A percentile compares a stretch with the other conserved stretches of the same genome.
Conservation (phyloP, 2,888 invertebrate genomes). For the Paralinhomoeus sp. region DNA sequence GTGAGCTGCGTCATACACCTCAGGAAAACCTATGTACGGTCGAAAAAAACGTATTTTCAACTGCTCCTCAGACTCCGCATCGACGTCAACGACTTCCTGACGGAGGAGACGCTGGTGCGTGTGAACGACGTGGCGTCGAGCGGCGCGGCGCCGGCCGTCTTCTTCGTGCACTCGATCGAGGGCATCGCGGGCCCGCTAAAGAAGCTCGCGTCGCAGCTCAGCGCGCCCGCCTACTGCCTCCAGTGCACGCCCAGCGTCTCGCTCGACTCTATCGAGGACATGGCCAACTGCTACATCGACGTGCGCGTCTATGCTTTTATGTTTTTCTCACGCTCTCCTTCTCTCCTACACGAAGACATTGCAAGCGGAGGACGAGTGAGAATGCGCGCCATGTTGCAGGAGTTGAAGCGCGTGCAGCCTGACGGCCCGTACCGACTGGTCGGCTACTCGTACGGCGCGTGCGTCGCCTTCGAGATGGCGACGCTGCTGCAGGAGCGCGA, state of each 20-base stretch:
- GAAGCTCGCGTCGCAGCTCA: conserved; percentile 46
- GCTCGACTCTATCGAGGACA: conserved; percentile 42
- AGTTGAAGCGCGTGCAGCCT: conserved; percentile 51
- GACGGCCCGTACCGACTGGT: conserved; percentile 62
- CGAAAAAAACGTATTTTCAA: too few species aligned
- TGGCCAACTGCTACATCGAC: conserved; percentile 37
- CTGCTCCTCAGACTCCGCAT: conserved; percentile 6
- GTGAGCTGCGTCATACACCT: conserved; percentile 1
- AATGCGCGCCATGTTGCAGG: conserved; percentile 22
- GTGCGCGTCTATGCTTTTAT: conserved; percentile 16
- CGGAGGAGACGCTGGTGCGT: conserved; percentile 43
- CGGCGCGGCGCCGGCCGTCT: conserved; percentile 15
- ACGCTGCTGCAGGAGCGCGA: conserved; percentile 44
- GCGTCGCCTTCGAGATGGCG: conserved; percentile 83
- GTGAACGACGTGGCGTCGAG: conserved; percentile 27
- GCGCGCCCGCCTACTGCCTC: conserved; percentile 58
- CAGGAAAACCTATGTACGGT: too few species aligned
- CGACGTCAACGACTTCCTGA: conserved; percentile 42
- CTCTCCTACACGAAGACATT: background rate
- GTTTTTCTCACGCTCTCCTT: background rate
- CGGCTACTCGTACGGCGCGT: conserved; percentile 86
- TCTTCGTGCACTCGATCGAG: conserved; percentile 55
- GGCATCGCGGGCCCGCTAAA: conserved; percentile 49
- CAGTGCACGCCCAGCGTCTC: conserved; percentile 64
- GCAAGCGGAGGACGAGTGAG: background rate